Conservation (phyloP, 2,113 vertebrate species). For the Strix uralensis region DNA sequence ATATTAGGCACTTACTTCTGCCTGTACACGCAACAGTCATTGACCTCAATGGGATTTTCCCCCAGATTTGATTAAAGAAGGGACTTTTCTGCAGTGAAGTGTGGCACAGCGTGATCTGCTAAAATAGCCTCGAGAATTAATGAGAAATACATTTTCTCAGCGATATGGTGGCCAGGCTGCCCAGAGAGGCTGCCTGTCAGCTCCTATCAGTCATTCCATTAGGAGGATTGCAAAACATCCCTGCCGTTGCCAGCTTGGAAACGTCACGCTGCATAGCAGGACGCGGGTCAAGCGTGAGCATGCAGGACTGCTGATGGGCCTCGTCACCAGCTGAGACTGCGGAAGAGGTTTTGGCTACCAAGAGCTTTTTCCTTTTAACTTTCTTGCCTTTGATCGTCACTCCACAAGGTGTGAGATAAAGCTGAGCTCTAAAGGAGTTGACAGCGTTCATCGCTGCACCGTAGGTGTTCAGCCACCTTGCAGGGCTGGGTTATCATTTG, state of each 20-base stretch:
- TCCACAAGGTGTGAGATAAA: background rate
- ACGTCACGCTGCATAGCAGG: background rate
- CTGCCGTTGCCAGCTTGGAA: background rate
- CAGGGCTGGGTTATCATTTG: background rate
- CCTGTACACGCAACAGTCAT: background rate
- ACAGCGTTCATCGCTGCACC: background rate
- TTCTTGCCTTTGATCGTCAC: background rate
- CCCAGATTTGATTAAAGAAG: background rate
- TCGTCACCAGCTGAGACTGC: background rate
- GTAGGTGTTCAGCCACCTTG: background rate
- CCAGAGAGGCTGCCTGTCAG: constrained; percentile 32
- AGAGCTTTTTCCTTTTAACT: background rate
- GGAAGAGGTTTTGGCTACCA: background rate
- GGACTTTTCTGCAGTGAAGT: background rate
- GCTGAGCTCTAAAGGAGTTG: background rate
- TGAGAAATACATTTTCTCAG: background rate
- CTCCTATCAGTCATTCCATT: constrained; percentile 31
- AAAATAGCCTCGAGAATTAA: constrained; percentile 18
- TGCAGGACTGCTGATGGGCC: background rate
- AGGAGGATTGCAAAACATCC: background rate
- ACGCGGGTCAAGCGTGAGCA: background rate
- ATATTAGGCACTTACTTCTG: background rate
- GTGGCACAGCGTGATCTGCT: background rate
- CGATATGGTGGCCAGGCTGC: background rate
- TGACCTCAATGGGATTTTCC: background rate